Evolutionary conservation across 2,113 vertebrate genomes (phyloP).

Genomic region (Trematocara macrostoma): DNA sequence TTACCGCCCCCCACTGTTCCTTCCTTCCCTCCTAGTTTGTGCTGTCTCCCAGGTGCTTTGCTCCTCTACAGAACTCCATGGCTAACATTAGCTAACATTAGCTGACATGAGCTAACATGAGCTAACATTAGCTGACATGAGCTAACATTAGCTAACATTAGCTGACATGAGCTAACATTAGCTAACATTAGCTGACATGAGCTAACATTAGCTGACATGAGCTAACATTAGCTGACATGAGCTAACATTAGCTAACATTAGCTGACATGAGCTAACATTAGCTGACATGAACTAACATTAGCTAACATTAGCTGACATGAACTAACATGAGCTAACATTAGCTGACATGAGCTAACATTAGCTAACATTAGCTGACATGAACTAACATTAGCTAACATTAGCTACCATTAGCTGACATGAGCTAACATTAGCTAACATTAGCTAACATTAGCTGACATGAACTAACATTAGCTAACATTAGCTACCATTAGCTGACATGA

Average conservation of each 20-base stretch:
- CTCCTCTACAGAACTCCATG: background rate
- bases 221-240: background rate
- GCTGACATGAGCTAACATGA: background rate
- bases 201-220: background rate
- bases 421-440: background rate
- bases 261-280: fast-evolving
- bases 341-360: background rate
- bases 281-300: background rate
- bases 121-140: too few relatives aligned
- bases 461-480: fast-evolving
- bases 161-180: too few relatives aligned
- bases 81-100: background rate
- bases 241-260: fast-evolving
- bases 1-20: background rate
- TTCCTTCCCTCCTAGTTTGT: background rate
- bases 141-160: fast-evolving
- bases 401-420: background rate
- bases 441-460: background rate
- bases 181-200: background rate
- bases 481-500: background rate
- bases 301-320: background rate
- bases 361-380: fast-evolving
- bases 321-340: fast-evolving
- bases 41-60: background rate
- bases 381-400: background rate